Base-by-base conservation (phyloP, 2,888 invertebrate species). In the Schizaphis graminum region DNA sequence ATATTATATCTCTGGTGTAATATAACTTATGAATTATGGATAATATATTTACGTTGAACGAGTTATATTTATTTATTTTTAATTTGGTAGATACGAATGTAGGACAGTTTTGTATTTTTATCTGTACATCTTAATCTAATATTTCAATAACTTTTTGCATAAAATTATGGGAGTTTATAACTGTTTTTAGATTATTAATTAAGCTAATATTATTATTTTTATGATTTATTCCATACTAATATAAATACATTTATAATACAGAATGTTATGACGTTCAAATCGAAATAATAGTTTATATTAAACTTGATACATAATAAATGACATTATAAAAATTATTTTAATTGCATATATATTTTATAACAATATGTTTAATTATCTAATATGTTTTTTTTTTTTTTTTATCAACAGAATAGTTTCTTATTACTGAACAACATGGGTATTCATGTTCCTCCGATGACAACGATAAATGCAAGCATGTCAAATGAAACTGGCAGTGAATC, bases 361-460 rank as follows among this genome's bases (percentile, higher is more conserved):
- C n/a, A 41, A 28, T 88, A 24, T 28, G 10, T 35, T 88, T 8
- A 88, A 88, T 88, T 44, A 89, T 56, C 57, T 57, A 89, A 57
- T 53, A 47, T 86, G 1, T 16, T 26, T 89, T 56, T 47, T 49
- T 86, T 87, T 92, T 35, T 77, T 88, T 85, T 93, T 84, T 44
- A n/a, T 21, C 61, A 47, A 85, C 94, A 94, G 94, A 94, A 41
- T 91, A 94, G 89, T 53, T 91, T 93, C 53, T 77, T 93, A 53
- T 49, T 94, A 44, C 86, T 94, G 61, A 94, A 94, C 86, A 94
- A 94, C 61, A 94, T 94, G 94, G 94, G 94, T 28, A 90, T 94
- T 67, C 94, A 90, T 61, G 90, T 90, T 85, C 67, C 90, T n/a
- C 26, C 90, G 3, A 67, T 86, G 61, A 87, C 94, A 47, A 56